Evolutionary conservation across 2,113 vertebrate species (phyloP).

Genomic region (Merops nubicus): DNA sequence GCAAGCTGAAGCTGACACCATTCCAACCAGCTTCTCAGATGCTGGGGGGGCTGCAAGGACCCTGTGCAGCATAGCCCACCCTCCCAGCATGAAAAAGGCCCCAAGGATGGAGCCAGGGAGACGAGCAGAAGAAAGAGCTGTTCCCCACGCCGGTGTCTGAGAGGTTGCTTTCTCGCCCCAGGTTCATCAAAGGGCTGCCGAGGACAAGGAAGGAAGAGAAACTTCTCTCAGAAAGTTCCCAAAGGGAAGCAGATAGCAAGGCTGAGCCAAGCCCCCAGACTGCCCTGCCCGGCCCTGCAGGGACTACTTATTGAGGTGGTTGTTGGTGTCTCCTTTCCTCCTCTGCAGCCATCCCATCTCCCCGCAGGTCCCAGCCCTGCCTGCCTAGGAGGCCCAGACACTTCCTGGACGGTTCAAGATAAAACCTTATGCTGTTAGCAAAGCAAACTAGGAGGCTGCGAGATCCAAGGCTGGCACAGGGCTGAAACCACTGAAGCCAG

Average conservation of each 20-base stretch:
- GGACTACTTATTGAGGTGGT: constrained; percentile 31
- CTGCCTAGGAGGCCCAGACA: constrained; percentile 62
- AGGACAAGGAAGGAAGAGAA: constrained; percentile 27
- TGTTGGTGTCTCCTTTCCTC: constrained; percentile 55
- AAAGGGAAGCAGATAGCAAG: constrained; percentile 27
- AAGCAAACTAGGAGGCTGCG: constrained; percentile 58
- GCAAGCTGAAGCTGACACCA: neutral
- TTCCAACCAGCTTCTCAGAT: neutral
- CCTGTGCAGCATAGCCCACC: neutral
- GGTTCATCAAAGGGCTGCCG: constrained; percentile 35
- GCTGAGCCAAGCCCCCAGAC: constrained; percentile 50
- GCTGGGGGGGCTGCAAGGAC: neutral
- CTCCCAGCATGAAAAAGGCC: neutral
- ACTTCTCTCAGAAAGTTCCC: constrained; percentile 36
- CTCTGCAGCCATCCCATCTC: constrained; percentile 27
- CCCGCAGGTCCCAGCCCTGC: constrained; percentile 43
- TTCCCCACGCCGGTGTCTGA: neutral
- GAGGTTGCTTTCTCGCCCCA: neutral
- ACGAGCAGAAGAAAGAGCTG: neutral
- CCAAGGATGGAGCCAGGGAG: neutral
- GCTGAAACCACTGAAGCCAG: constrained; percentile 55
- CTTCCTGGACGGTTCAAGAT: constrained; percentile 60
- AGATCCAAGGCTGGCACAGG: constrained; percentile 62
- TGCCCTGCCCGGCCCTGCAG: constrained; percentile 49
- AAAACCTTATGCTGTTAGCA: constrained; percentile 68